These are phyloP conservation scores for Orthonychiurus folsomi DNA, from an alignment of 2,888 invertebrate species.

Conservation along the genomic window DNA sequence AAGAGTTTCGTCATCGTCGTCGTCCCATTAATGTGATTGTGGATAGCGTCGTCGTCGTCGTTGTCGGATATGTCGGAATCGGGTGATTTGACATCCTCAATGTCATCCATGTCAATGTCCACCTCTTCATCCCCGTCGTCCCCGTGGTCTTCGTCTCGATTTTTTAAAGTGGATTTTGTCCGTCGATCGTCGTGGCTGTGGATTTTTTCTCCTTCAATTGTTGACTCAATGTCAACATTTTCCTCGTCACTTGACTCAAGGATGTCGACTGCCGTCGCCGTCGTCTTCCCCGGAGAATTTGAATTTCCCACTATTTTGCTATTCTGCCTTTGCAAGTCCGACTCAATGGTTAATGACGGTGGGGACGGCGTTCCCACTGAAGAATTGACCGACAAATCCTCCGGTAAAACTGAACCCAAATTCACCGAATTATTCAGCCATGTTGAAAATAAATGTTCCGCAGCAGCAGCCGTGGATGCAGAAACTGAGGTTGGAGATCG, in stretches of 20 bases:
- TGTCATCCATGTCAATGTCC: constrained; percentile 5
- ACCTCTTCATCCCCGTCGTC: constrained; percentile 7
- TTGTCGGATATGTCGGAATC: background rate
- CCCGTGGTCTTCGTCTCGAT: background rate
- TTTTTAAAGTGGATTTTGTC: background rate
- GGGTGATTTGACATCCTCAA: background rate
- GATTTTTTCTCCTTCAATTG: background rate
- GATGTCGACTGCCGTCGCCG: too few species aligned
- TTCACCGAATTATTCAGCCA: background rate
- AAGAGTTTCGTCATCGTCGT: background rate
- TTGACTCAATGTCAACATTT: constrained; percentile 3
- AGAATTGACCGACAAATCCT: constrained; percentile 11
- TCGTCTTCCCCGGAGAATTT: too few species aligned
- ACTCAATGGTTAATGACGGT: background rate
- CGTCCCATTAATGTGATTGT: constrained; percentile 8
- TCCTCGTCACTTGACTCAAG: constrained; percentile 5
- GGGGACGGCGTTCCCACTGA: background rate
- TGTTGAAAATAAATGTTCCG: constrained; percentile 10
- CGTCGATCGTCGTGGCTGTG: background rate
- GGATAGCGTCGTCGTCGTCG: background rate
- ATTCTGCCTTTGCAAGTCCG: background rate
- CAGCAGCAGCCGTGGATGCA: background rate
- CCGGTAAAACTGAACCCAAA: background rate
- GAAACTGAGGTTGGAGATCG: background rate
- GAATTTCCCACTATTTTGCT: too few species aligned